A percentile compares a stretch with the other conserved stretches of the same genome.
Evolutionary conservation across 1,140 invertebrate genomes (phyloP).

Genomic region (Portunus trituberculatus): DNA sequence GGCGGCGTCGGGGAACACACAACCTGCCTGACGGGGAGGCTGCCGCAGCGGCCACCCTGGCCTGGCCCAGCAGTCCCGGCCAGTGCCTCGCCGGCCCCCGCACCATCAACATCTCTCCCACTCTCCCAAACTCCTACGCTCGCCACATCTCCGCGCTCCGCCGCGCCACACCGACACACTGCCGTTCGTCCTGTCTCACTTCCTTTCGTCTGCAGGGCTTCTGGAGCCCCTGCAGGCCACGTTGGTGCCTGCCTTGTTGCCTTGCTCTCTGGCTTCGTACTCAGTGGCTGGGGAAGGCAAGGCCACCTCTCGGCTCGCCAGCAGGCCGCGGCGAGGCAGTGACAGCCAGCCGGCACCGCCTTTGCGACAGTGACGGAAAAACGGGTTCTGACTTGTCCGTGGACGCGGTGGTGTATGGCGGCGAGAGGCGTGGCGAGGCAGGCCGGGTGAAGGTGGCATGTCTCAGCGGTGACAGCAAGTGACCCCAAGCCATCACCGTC

Average conservation of each 20-base stretch:
- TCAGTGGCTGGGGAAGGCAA: neutral
- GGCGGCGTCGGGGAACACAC: conserved; percentile 32
- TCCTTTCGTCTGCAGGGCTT: neutral
- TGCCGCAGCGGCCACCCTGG: conserved; percentile 64
- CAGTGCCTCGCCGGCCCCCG: conserved; percentile 72
- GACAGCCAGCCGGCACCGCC: conserved; percentile 11
- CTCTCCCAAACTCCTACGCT: conserved; percentile 47
- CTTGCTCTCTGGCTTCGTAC: neutral
- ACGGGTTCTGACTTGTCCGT: neutral
- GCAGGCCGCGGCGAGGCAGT: neutral
- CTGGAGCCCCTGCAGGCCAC: neutral
- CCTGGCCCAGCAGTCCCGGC: conserved; percentile 61
- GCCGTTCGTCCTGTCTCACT: neutral
- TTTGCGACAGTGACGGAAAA: conserved; percentile 9
- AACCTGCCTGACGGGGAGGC: conserved; percentile 72
- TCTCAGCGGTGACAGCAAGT: neutral
- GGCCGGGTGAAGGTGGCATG: neutral
- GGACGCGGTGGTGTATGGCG: neutral
- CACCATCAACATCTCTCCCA: conserved; percentile 69
- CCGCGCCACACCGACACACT: conserved; percentile 29
- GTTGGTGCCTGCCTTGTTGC: neutral
- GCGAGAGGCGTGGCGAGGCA: conserved; percentile 10
- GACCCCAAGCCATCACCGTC: neutral
- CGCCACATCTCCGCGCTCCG: conserved; percentile 3
- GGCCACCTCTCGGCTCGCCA: neutral